Evolutionary conservation across 1,140 invertebrate species (phyloP).

Genomic region (Pectinophora gossypiella): DNA sequence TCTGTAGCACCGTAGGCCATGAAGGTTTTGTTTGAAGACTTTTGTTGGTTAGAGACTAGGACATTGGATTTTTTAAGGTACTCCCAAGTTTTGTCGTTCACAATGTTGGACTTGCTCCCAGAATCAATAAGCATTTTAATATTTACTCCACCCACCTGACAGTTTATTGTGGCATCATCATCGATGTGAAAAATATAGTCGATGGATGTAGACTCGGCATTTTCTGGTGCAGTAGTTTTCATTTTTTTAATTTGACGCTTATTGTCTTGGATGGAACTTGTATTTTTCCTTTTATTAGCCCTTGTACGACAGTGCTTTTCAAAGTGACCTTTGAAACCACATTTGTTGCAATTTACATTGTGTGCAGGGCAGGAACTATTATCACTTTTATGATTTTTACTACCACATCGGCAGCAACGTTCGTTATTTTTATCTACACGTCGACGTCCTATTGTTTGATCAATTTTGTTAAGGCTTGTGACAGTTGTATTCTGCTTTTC

Average conservation of each 20-base stretch:
- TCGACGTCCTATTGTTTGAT: not conserved
- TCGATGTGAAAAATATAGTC: constrained; percentile 4
- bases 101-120: constrained; percentile 12
- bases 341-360: not conserved
- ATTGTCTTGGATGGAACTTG: not conserved
- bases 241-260: not conserved
- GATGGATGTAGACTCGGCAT: not conserved
- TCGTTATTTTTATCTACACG: not conserved
- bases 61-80: not conserved
- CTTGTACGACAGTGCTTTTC: not conserved
- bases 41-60: not conserved
- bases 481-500: not conserved
- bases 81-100: not conserved
- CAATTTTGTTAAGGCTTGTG: not conserved
- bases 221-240: not conserved
- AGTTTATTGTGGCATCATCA: not conserved
- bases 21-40: not conserved
- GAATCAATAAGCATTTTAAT: constrained; percentile 17
- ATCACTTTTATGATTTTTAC: not conserved
- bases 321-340: constrained; percentile 3
- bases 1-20: not conserved
- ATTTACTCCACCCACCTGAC: not conserved
- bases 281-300: not conserved
- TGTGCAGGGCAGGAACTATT: not conserved
- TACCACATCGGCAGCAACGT: not conserved